phyloP scores from a whole-genome alignment of 2,888 invertebrate genomes.

The Lottia gigantea region DNA sequence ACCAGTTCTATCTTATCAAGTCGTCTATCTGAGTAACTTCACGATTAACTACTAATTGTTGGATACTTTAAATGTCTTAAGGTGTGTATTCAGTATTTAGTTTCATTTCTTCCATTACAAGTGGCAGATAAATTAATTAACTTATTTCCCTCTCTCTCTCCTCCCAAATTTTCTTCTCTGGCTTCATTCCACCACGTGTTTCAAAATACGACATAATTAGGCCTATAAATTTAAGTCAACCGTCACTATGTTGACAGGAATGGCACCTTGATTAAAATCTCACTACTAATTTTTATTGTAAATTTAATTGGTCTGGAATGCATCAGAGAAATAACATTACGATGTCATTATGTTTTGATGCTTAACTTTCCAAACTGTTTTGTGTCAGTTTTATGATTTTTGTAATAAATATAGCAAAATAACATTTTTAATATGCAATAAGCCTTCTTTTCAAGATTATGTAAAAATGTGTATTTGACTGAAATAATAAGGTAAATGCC shows the following conservation, averaged over 20 bases:
- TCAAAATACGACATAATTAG: background rate
- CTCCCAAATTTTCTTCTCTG: too few species aligned
- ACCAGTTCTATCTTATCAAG: background rate
- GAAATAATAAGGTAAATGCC: too few species aligned
- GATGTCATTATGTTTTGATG: too few species aligned
- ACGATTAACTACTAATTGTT: slow-evolving; percentile 7
- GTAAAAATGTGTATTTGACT: too few species aligned
- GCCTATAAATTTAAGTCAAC: slow-evolving; percentile 7
- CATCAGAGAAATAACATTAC: too few species aligned
- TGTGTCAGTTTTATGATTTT: too few species aligned
- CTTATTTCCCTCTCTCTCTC: background rate
- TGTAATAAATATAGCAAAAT: too few species aligned
- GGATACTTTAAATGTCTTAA: background rate
- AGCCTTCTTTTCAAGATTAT: too few species aligned
- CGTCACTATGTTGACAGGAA: background rate
- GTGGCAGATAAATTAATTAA: slow-evolving; percentile 11
- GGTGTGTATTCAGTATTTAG: background rate
- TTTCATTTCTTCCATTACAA: slow-evolving; percentile 5
- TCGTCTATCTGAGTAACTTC: slow-evolving; percentile 3
- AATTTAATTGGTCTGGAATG: too few species aligned
- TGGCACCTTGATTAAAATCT: background rate
- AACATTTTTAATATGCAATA: too few species aligned
- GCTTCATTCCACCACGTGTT: background rate
- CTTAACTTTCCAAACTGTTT: too few species aligned
- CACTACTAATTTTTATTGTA: too few species aligned